A percentile compares a stretch with the other conserved stretches of the same genome.
Conservation (phyloP, 1,140 invertebrate genomes). For the Neodiprion pinetum region DNA sequence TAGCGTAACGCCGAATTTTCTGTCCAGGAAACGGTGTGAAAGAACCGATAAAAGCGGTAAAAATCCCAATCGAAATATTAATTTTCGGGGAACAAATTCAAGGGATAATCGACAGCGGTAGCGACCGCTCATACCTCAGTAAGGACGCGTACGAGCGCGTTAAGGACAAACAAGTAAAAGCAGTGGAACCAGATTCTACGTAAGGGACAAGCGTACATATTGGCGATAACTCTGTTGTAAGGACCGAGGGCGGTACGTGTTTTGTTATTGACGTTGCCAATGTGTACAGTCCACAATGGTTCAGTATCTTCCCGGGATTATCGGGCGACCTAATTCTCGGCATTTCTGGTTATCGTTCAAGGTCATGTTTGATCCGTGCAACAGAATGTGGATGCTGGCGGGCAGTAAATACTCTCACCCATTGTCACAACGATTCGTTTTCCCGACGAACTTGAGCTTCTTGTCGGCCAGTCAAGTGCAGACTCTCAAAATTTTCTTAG, state of each 20-base stretch:
- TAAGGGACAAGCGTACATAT: neutral
- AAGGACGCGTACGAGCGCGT: conserved; percentile 1
- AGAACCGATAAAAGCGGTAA: conserved; percentile 17
- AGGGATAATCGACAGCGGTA: conserved; percentile 28
- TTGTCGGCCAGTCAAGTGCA: no score
- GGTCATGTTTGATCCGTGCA: conserved; percentile 8
- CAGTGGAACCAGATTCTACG: neutral
- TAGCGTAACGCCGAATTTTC: conserved; percentile 15
- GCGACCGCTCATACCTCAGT: conserved; percentile 26
- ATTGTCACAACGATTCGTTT: neutral
- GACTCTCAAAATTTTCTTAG: neutral
- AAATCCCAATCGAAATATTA: conserved; percentile 20
- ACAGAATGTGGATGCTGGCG: conserved; percentile 12
- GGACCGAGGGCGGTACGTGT: neutral
- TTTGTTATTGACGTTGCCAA: conserved; percentile 17
- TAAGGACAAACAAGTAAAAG: neutral
- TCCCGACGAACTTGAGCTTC: no score
- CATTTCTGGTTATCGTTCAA: conserved; percentile 21
- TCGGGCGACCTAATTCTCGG: conserved; percentile 19
- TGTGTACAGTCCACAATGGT: conserved; percentile 14
- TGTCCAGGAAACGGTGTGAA: neutral
- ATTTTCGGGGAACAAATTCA: conserved; percentile 24
- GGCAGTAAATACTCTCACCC: conserved; percentile 23
- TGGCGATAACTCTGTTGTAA: conserved; percentile 8
- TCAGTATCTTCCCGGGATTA: conserved; percentile 15